Base-by-base conservation (phyloP, 2,888 invertebrate species). In the Caenorhabditis becei region DNA sequence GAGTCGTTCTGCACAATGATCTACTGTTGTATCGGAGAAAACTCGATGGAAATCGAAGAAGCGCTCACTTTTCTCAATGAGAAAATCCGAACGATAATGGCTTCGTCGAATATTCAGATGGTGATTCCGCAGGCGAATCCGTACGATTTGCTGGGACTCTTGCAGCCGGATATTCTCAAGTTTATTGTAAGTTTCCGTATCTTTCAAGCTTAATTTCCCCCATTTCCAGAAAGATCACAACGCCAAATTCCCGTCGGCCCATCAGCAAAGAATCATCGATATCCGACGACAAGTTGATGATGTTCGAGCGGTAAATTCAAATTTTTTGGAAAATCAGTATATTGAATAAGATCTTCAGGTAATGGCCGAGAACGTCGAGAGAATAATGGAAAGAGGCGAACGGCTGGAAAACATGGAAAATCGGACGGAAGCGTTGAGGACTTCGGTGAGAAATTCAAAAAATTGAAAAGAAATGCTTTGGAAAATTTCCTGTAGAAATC, bases 371-470 rank as follows among this genome's bases (percentile, higher is more conserved):
- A 91, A 91, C 80, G 88, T 91, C 61, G 83, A 86, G 37, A 72
- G 87, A 24, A 85, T 91, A 24, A 80, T 91, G 85, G 89, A 89
- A 53, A 74, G 91, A 23, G 91, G 90, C 10, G 91, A 90, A 23
- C 85, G 87, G 5, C 71, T 91, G 62, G 91, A 91, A 10, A 87
- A 88, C 56, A 82, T 91, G 59, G 86, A 88, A 26, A 49, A 75
- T 18, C 69, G 89, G 23, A 85, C 87, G 4, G 88, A 84, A 20
- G 85, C 86, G 14, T 72, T 90, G 58, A 81, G 86, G 41, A 70
- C 81, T 18, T 87, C 88, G 70, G 88, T 88, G 37, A 65, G 81
- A 59, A 24, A 5, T 14, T 8, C 8, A 16, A 62, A 23, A n/a
- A 26, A 28, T 49, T 26, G 18, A n/a, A n/a, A n/a, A n/a, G n/a